Percentiles rank a stretch among this genome's conserved stretches.
These are phyloP conservation scores for Brevipalpus yothersi DNA, from an alignment of 1,140 invertebrate genomes.

Conservation along the genomic window DNA sequence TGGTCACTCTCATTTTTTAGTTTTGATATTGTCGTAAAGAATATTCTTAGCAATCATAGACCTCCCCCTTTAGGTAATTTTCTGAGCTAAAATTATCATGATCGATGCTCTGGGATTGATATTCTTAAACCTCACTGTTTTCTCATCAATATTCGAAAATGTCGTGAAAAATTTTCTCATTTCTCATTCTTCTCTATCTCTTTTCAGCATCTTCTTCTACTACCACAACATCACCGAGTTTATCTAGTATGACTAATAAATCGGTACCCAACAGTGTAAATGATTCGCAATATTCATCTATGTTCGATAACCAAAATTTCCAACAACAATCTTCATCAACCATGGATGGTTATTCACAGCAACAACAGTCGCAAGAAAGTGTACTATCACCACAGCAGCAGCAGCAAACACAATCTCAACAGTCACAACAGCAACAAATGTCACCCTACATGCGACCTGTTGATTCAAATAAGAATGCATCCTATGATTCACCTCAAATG, in stretches of 20 bases:
- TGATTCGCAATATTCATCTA: background rate
- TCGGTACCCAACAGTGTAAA: background rate
- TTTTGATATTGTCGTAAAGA: no score
- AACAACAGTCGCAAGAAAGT: background rate
- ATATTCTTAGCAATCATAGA: no score
- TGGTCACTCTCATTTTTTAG: background rate
- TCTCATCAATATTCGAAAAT: no score
- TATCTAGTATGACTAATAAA: background rate
- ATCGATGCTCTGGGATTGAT: no score
- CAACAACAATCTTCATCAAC: background rate
- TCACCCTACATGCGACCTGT: background rate
- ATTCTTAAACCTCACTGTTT: no score
- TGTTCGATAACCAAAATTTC: background rate
- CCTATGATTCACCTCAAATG: background rate
- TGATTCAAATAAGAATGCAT: background rate
- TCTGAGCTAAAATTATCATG: no score
- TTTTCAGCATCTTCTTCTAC: background rate
- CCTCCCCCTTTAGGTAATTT: no score
- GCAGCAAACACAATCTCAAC: background rate
- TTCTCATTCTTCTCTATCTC: background rate
- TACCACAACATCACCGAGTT: background rate
- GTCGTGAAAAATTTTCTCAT: no score
- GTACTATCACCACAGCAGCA: no score
- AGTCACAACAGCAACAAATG: background rate
- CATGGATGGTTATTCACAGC: background rate